Conservation (phyloP, 1,140 invertebrate species). For the Tetraneura akinire region DNA sequence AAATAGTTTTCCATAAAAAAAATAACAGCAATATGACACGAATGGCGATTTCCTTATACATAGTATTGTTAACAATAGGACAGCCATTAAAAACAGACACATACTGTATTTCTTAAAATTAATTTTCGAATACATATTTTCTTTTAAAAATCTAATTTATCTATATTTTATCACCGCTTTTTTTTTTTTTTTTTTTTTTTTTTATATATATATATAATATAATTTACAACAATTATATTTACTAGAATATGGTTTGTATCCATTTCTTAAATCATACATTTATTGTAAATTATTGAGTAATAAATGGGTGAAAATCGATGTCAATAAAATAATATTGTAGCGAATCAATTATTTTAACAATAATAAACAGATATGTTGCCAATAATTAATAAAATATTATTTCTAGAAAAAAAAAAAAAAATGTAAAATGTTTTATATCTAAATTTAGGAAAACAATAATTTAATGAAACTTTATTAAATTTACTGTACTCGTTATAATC, state of each 20-base stretch:
- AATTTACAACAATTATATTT: neutral
- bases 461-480: too few relatives aligned
- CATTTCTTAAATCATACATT: slow-evolving; percentile 6
- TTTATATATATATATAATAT: too few relatives aligned
- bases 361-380: neutral
- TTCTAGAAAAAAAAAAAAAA: too few relatives aligned
- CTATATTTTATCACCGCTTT: too few relatives aligned
- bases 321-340: neutral
- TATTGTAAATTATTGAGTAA: neutral
- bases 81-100: slow-evolving; percentile 38
- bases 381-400: too few relatives aligned
- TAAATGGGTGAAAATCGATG: neutral
- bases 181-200: too few relatives aligned
- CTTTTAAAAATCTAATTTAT: neutral
- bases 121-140: neutral
- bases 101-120: slow-evolving; percentile 38
- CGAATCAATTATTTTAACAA: slow-evolving; percentile 11
- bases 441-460: too few relatives aligned
- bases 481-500: slow-evolving; percentile 21
- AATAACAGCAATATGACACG: slow-evolving; percentile 50
- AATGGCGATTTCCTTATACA: slow-evolving; percentile 29
- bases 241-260: neutral
- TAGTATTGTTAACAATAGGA: slow-evolving; percentile 20
- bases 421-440: neutral
- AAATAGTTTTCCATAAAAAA: slow-evolving; percentile 48